Percentiles rank a stretch among this genome's conserved stretches.
Conservation (phyloP, 2,797 vertebrate genomes). For the Pempheris klunzingeri region DNA sequence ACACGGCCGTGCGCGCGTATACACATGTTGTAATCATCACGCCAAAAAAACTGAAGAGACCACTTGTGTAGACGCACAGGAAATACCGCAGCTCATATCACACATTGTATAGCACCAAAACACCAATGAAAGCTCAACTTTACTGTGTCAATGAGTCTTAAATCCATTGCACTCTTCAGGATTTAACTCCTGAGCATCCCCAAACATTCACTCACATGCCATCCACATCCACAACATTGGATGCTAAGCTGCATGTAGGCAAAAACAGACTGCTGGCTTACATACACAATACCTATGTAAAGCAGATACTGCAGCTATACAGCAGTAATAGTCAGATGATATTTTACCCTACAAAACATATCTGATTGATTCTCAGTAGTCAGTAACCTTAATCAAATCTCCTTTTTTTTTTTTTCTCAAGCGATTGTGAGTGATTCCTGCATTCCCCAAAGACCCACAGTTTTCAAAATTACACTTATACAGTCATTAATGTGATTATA, state of each 20-base stretch:
- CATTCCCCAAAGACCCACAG: not conserved
- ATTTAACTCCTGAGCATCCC: conserved; percentile 67
- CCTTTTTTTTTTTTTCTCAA: not conserved
- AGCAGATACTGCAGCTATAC: conserved; percentile 60
- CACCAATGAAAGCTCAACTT: conserved; percentile 46
- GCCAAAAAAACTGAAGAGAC: conserved; percentile 26
- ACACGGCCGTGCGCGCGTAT: not conserved
- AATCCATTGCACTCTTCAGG: conserved; percentile 63
- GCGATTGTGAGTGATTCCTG: conserved; percentile 2
- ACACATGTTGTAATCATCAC: conserved; percentile 37
- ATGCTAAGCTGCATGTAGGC: conserved; percentile 75
- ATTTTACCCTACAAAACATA: conserved; percentile 38
- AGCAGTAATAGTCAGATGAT: conserved; percentile 41
- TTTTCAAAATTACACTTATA: not conserved
- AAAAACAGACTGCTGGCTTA: conserved; percentile 64
- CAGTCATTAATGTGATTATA: conserved; percentile 20
- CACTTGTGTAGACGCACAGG: conserved; percentile 32
- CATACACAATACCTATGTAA: conserved; percentile 68
- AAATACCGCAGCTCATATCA: conserved; percentile 37
- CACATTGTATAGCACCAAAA: conserved; percentile 25
- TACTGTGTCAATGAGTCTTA: conserved; percentile 48
- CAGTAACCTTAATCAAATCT: conserved; percentile 4
- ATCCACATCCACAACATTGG: conserved; percentile 73
- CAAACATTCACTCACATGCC: conserved; percentile 66
- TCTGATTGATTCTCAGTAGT: conserved; percentile 25